Conservation (phyloP, 2,113 vertebrate genomes). For the Rhadina sibilatrix region DNA sequence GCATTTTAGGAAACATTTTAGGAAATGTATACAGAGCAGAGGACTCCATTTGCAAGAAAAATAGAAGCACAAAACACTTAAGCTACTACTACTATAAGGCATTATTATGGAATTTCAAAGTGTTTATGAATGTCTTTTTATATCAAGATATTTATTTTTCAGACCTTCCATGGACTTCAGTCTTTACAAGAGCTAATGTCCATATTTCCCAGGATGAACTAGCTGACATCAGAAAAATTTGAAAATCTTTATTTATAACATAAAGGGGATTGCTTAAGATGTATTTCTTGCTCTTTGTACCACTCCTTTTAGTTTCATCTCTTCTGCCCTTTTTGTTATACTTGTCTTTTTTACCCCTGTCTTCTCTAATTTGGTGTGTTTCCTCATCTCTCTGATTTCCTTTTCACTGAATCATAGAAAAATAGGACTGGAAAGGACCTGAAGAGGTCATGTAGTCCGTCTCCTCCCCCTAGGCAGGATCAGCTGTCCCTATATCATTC, state of each 20-base stretch:
- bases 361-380: slow-evolving; percentile 30
- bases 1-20: not conserved
- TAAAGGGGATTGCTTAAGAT: not conserved
- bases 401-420: slow-evolving; percentile 19
- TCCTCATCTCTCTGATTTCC: not conserved
- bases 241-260: not conserved
- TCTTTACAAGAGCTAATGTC: not conserved
- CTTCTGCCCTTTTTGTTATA: slow-evolving; percentile 11
- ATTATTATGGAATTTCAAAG: not conserved
- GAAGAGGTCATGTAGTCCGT: not conserved
- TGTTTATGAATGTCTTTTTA: not conserved
- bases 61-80: not conserved
- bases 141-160: not conserved
- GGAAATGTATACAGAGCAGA: not conserved
- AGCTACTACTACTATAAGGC: not conserved
- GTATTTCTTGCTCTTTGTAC: not conserved
- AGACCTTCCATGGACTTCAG: not conserved
- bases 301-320: not conserved
- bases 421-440: slow-evolving; percentile 1
- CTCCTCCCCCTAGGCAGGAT: not conserved
- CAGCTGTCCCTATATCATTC: slow-evolving; percentile 9
- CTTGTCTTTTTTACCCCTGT: slow-evolving; percentile 18
- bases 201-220: not conserved
- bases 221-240: not conserved
- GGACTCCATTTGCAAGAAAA: not conserved